phyloP scores from a whole-genome alignment of 2,888 invertebrate species.

The Euclidia mi region DNA sequence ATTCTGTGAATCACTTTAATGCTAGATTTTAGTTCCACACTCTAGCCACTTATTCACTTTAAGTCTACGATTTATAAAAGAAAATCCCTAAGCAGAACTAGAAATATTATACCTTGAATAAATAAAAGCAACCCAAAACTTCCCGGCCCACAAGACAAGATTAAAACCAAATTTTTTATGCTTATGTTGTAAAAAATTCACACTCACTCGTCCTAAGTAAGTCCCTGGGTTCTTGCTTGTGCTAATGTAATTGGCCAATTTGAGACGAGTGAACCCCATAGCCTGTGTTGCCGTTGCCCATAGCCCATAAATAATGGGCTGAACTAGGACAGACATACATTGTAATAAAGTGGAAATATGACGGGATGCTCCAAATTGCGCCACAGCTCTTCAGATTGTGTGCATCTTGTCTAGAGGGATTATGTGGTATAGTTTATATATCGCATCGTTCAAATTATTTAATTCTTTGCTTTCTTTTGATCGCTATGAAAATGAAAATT shows the following conservation, averaged over 20 bases:
- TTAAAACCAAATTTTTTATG: slow-evolving; percentile 52
- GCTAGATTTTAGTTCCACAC: too few species aligned
- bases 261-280: slow-evolving; percentile 47
- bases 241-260: slow-evolving; percentile 63
- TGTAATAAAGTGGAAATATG: slow-evolving; percentile 57
- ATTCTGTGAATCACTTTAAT: too few species aligned
- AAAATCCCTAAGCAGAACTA: slow-evolving; percentile 6
- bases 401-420: slow-evolving; percentile 40
- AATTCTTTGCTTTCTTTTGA: too few species aligned
- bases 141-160: slow-evolving; percentile 22
- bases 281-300: too few species aligned
- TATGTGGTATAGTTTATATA: slow-evolving; percentile 22
- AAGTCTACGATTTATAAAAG: background rate
- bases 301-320: slow-evolving; percentile 55
- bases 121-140: slow-evolving; percentile 3
- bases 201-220: slow-evolving; percentile 49
- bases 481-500: too few species aligned
- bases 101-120: background rate
- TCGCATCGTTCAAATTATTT: slow-evolving; percentile 1
- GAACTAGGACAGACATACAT: slow-evolving; percentile 54
- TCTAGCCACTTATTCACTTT: too few species aligned
- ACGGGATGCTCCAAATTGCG: slow-evolving; percentile 30
- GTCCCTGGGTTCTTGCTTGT: slow-evolving; percentile 39
- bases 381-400: slow-evolving; percentile 43
- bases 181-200: slow-evolving; percentile 54